phyloP scores from a whole-genome alignment of 2,797 vertebrate genomes.

The Enoplosus armatus region DNA sequence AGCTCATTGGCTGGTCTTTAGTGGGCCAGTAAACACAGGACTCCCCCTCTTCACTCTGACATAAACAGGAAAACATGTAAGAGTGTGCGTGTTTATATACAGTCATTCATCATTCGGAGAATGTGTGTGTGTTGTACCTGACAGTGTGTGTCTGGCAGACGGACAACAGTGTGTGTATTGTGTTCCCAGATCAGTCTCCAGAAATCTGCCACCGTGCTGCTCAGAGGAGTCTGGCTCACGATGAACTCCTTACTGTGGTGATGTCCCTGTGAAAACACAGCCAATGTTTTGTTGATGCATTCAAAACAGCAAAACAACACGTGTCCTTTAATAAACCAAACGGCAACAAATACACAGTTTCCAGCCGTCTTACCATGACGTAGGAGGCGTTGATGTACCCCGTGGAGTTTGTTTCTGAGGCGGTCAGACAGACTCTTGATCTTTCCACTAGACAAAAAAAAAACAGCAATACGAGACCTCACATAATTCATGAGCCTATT shows the following conservation, averaged over 20 bases:
- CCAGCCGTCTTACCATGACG: slow-evolving; percentile 87
- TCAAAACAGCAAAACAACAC: not conserved
- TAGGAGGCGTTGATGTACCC: slow-evolving; percentile 99
- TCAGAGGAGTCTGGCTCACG: slow-evolving; percentile 93
- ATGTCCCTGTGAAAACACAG: slow-evolving; percentile 87
- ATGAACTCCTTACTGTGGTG: slow-evolving; percentile 93
- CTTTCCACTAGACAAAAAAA: slow-evolving; percentile 90
- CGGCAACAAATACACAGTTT: not conserved
- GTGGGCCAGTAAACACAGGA: slow-evolving; percentile 91
- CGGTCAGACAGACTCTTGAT: slow-evolving; percentile 92
- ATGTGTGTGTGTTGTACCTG: slow-evolving; percentile 83
- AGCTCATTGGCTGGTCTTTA: slow-evolving; percentile 93
- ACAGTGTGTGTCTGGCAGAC: slow-evolving; percentile 90
- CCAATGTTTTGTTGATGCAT: not conserved
- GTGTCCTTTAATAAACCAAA: not conserved
- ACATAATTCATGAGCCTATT: not conserved
- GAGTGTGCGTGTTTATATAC: not conserved
- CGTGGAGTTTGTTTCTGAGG: slow-evolving; percentile 87
- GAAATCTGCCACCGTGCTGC: slow-evolving; percentile 94
- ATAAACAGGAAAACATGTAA: not conserved
- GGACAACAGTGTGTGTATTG: slow-evolving; percentile 90
- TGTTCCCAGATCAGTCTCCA: slow-evolving; percentile 99
- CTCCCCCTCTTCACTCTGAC: slow-evolving; percentile 84
- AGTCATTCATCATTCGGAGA: no score
- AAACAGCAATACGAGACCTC: not conserved